Evolutionary conservation across 2,797 vertebrate species (phyloP).

Genomic region (Acanthopagrus latus): DNA sequence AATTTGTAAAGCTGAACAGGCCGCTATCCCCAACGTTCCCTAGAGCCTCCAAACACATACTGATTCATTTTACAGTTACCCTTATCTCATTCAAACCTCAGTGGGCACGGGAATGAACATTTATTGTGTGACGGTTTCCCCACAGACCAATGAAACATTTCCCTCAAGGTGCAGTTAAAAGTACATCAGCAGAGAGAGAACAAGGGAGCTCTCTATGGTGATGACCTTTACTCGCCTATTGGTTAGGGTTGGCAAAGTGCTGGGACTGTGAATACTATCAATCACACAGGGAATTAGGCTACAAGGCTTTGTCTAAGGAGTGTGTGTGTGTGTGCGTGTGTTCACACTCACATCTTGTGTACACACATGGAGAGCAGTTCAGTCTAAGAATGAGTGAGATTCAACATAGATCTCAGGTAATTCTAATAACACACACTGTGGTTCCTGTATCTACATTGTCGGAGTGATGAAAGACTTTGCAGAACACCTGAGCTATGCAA

Average conservation of each 20-base stretch:
- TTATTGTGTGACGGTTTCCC: slow-evolving; percentile 29
- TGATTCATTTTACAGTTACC: background rate
- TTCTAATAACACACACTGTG: background rate
- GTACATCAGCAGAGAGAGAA: slow-evolving; percentile 41
- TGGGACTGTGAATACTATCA: slow-evolving; percentile 22
- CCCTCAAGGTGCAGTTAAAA: slow-evolving; percentile 29
- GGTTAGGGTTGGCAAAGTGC: slow-evolving; percentile 25
- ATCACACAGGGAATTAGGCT: slow-evolving; percentile 11
- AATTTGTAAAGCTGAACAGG: background rate
- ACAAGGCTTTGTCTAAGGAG: slow-evolving; percentile 9
- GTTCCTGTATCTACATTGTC: background rate
- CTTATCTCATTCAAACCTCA: slow-evolving; percentile 12
- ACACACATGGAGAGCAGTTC: background rate
- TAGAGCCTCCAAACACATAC: background rate
- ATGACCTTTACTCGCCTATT: slow-evolving; percentile 58
- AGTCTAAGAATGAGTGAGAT: background rate
- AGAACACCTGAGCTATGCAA: background rate
- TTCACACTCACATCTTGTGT: background rate
- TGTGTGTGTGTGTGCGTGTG: slow-evolving; percentile 10
- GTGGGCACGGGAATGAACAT: slow-evolving; percentile 8
- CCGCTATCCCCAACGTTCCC: background rate
- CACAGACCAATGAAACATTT: slow-evolving; percentile 22
- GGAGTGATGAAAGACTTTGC: background rate
- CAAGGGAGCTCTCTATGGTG: slow-evolving; percentile 54
- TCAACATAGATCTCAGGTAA: background rate